phyloP scores from a whole-genome alignment of 1,140 invertebrate genomes.

The Drosophila willistoni region DNA sequence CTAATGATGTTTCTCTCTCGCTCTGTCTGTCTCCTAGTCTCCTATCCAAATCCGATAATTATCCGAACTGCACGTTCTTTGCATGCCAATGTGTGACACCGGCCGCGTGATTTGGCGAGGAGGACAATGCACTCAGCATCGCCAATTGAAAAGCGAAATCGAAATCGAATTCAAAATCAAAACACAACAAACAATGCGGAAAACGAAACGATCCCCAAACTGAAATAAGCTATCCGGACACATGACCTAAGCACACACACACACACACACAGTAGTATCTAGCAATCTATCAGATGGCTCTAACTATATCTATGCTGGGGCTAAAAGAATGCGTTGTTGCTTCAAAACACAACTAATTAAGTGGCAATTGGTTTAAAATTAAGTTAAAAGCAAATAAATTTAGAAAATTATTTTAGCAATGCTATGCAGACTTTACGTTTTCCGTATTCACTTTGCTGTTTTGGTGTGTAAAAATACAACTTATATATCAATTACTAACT shows the following conservation, averaged over 20 bases:
- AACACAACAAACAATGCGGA: constrained; percentile 46
- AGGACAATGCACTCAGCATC: constrained; percentile 64
- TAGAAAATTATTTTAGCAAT: constrained; percentile 57
- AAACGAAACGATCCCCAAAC: not conserved
- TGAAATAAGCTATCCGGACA: constrained; percentile 12
- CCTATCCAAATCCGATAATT: constrained; percentile 14
- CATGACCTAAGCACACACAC: constrained; percentile 8
- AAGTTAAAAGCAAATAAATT: constrained; percentile 33
- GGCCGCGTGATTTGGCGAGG: constrained; percentile 60
- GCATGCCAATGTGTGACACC: constrained; percentile 67
- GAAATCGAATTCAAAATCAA: constrained; percentile 69
- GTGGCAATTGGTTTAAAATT: constrained; percentile 62
- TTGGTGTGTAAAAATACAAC: constrained; percentile 1
- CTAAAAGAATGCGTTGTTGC: constrained; percentile 16
- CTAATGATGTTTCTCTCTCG: not conserved
- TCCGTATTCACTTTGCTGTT: constrained; percentile 57
- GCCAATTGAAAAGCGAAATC: constrained; percentile 26
- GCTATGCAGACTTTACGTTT: constrained; percentile 38
- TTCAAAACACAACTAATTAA: constrained; percentile 51
- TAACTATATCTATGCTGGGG: constrained; percentile 43
- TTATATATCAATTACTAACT: not conserved
- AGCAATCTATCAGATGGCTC: not conserved
- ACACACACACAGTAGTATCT: not conserved
- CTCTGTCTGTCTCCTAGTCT: constrained; percentile 23
- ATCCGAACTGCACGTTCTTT: constrained; percentile 60